Base-by-base conservation (phyloP, 2,888 invertebrate genomes). In the Archaeoteleia sp. region DNA sequence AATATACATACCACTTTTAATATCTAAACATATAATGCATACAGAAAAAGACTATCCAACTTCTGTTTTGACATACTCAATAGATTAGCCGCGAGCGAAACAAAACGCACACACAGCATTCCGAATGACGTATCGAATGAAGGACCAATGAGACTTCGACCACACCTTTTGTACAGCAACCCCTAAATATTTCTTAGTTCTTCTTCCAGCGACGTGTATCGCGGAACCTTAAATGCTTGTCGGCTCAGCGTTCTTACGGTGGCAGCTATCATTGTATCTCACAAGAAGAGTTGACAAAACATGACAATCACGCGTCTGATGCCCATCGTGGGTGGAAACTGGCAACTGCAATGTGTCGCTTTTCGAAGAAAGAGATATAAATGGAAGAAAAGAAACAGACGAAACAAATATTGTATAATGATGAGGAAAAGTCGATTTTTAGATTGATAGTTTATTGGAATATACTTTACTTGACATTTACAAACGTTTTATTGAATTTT, bases 231-330 rank as follows among this genome's bases (percentile, higher is more conserved):
- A 30, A 10, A 30, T 20, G 20, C 7, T 23, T 42, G 25, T 42
- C 42, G 27, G 42, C 27, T 27, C 15, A 29, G 4, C 29, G 43
- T 39, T 6, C 10, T 55, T 45, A 39, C 57, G 30, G 48, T 58
- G 54, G 60, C 62, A 70, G 67, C 63, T 61, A 70, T 75, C 48
- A 77, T 76, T 79, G 76, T 76, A 60, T 13, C 10, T 25, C 29
- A 77, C 73, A 78, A 80, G 74, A 79, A 77, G 78, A 82, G 83
- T 83, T 83, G 82, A 82, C 83, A 82, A 81, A 83, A 83, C 80
- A 81, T 78, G 82, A 81, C 83, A 81, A 82, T 83, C 83, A 79
- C 77, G 73, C 76, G 74, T 74, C 74, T 75, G 74, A 74, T 73
- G 73, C 78, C 72, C 53, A 71, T 61, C 57, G 76, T 65, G 72